phyloP scores from a whole-genome alignment of 2,113 vertebrate genomes.

The Poeciliopsis prolifica region DNA sequence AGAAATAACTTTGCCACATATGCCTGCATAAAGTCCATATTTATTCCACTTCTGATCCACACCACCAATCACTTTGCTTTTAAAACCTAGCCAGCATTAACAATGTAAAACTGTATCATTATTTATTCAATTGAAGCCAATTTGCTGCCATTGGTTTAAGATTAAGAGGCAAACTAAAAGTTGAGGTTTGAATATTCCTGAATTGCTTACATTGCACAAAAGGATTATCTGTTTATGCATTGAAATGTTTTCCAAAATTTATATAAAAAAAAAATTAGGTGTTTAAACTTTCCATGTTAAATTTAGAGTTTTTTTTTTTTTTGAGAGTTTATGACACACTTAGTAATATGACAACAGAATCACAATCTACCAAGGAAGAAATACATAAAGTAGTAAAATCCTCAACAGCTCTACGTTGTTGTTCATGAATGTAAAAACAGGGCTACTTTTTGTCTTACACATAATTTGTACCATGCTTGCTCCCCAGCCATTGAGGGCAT shows the following conservation, averaged over 20 bases:
- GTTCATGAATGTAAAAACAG: slow-evolving; percentile 24
- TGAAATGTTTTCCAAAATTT: neutral
- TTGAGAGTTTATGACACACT: neutral
- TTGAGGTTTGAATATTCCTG: slow-evolving; percentile 5
- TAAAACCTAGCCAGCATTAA: slow-evolving; percentile 18
- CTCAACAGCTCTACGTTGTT: neutral
- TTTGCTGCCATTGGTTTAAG: neutral
- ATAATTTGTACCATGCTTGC: slow-evolving; percentile 14
- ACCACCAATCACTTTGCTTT: slow-evolving; percentile 14
- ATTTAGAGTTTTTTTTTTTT: neutral
- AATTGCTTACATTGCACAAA: neutral
- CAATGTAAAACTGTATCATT: slow-evolving; percentile 28
- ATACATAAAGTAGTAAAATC: neutral
- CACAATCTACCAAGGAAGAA: neutral
- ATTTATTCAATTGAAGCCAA: slow-evolving; percentile 10
- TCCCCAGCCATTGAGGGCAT: slow-evolving; percentile 40
- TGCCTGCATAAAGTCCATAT: slow-evolving; percentile 8
- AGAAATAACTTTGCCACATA: slow-evolving; percentile 16
- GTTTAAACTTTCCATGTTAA: neutral
- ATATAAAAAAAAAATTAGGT: neutral
- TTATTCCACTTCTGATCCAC: slow-evolving; percentile 17
- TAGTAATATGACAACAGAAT: neutral
- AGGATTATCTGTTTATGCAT: neutral
- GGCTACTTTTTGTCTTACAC: slow-evolving; percentile 11
- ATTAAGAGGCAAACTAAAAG: neutral